These are phyloP conservation scores for Eleginops maclovinus DNA, from an alignment of 2,113 vertebrate species.

Conservation along the genomic window DNA sequence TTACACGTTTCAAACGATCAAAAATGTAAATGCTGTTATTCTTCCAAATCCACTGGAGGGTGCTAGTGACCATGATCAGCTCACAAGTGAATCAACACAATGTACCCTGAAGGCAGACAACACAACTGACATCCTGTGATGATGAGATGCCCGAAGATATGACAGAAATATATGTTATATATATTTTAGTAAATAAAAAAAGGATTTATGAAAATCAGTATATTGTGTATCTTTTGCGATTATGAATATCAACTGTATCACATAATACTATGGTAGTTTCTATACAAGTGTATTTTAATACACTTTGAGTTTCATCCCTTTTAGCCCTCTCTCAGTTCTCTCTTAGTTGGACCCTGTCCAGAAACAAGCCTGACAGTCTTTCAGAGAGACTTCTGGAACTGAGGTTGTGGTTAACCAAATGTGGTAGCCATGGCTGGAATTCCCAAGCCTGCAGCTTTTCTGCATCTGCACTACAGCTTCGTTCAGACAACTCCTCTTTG, in stretches of 20 bases:
- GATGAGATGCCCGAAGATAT: slow-evolving; percentile 11
- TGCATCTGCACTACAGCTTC: background rate
- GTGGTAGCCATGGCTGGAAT: background rate
- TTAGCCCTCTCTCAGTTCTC: slow-evolving; percentile 17
- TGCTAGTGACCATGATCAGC: slow-evolving; percentile 67
- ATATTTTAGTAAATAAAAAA: slow-evolving; percentile 43
- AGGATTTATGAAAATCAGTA: slow-evolving; percentile 40
- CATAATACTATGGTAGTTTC: slow-evolving; percentile 35
- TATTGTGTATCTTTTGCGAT: slow-evolving; percentile 36
- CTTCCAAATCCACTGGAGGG: slow-evolving; percentile 75
- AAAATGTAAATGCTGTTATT: slow-evolving; percentile 52
- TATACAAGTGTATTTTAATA: slow-evolving; percentile 42
- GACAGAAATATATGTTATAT: slow-evolving; percentile 29
- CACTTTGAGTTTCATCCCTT: slow-evolving; percentile 4
- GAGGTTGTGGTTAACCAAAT: slow-evolving; percentile 21
- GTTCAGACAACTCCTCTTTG: background rate
- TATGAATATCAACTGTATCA: slow-evolving; percentile 45
- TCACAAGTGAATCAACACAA: slow-evolving; percentile 36
- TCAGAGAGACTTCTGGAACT: slow-evolving; percentile 1
- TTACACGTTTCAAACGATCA: slow-evolving; percentile 61
- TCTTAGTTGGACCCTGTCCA: slow-evolving; percentile 39
- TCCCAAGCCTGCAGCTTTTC: background rate
- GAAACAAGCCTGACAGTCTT: slow-evolving; percentile 51
- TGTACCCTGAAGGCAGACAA: slow-evolving; percentile 19
- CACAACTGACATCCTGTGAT: slow-evolving; percentile 30